phyloP scores from a whole-genome alignment of 2,797 vertebrate species.

The Ficedula albicollis region DNA sequence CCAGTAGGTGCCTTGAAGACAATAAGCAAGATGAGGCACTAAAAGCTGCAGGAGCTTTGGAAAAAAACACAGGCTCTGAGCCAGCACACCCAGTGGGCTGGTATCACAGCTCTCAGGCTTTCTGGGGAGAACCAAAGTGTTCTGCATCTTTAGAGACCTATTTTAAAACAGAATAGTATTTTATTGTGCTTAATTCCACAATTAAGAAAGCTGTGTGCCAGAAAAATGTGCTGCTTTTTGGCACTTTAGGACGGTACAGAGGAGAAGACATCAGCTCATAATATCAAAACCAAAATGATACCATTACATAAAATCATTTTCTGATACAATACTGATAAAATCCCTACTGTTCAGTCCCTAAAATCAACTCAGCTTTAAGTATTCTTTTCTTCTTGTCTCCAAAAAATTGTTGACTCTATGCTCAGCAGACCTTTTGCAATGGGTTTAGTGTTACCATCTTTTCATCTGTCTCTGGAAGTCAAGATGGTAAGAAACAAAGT shows the following conservation, averaged over 20 bases:
- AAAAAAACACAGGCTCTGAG: not conserved
- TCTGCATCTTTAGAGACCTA: not conserved
- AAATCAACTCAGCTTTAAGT: not conserved
- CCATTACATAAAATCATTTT: not conserved
- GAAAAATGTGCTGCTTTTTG: not conserved
- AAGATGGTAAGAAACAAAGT: not conserved
- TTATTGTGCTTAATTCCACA: not conserved
- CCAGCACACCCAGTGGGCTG: not conserved
- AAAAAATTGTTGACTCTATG: not conserved
- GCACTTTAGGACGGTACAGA: not conserved
- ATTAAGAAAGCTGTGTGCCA: not conserved
- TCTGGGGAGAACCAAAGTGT: not conserved
- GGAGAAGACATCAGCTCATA: not conserved
- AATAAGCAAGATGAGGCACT: not conserved
- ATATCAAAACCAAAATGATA: not conserved
- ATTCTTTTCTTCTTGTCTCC: not conserved
- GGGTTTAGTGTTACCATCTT: not conserved
- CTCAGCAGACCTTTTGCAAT: not conserved
- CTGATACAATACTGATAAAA: not conserved
- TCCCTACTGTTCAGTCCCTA: not conserved
- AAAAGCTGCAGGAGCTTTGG: not conserved
- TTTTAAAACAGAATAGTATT: not conserved
- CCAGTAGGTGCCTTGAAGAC: not conserved
- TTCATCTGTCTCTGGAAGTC: not conserved
- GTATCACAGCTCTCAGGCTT: not conserved